Conservation (phyloP, 1,140 invertebrate species). For the Bilobella aurantiaca region DNA sequence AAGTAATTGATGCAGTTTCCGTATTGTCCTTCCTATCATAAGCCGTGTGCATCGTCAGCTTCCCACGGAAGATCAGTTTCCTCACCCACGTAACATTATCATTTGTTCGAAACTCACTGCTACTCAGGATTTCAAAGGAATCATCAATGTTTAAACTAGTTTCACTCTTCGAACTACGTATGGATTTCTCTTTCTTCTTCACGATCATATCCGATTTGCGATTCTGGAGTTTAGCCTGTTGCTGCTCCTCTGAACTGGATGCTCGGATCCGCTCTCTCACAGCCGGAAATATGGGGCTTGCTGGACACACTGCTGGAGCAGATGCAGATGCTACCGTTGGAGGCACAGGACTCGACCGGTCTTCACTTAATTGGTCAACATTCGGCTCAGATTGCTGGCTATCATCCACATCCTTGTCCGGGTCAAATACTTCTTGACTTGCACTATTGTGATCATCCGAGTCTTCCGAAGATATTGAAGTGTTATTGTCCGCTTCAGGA, state of each 20-base stretch:
- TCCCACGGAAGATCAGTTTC: slow-evolving; percentile 85
- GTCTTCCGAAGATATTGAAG: slow-evolving; percentile 16
- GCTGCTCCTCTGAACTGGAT: no score
- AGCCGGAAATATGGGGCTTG: no score
- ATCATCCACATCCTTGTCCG: slow-evolving; percentile 31
- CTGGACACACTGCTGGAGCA: no score
- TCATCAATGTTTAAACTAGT: slow-evolving; percentile 67
- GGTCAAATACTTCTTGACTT: slow-evolving; percentile 27
- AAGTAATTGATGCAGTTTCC: slow-evolving; percentile 90
- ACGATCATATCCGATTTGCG: background rate
- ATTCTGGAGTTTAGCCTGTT: slow-evolving; percentile 1
- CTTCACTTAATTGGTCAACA: no score
- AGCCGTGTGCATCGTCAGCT: slow-evolving; percentile 95
- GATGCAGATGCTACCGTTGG: no score
- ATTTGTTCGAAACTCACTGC: slow-evolving; percentile 13
- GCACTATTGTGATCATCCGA: slow-evolving; percentile 20
- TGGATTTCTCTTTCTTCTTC: slow-evolving; percentile 18
- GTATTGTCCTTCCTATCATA: slow-evolving; percentile 94
- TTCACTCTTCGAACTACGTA: slow-evolving; percentile 65
- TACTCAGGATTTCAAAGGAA: slow-evolving; percentile 69
- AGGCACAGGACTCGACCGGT: no score
- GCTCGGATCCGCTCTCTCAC: no score
- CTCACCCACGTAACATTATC: slow-evolving; percentile 72
- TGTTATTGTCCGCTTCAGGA: slow-evolving; percentile 46
- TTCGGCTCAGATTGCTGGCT: slow-evolving; percentile 14